Evolutionary conservation across 2,797 vertebrate genomes (phyloP), one percentile per base, ranked within the genome.

Genomic region (Coregonus ussuriensis): DNA sequence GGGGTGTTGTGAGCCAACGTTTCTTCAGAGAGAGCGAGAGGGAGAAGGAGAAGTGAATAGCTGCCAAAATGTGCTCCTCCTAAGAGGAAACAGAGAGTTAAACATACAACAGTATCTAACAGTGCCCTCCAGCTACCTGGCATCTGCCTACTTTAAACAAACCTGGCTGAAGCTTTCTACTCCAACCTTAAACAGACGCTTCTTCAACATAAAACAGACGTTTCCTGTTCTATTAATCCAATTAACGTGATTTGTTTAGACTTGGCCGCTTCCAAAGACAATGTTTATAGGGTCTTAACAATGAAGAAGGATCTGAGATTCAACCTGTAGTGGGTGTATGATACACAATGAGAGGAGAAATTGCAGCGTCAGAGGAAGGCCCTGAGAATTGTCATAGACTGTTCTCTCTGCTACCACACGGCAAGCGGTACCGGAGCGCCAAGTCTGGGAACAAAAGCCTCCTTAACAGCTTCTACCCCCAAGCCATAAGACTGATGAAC

Each of bases 61-160:
- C 63, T 79, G 70, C 76, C 75, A 81, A 74, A 76, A 5, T 6
- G 2, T 11, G 54, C 72, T 25, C 53, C 73, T 25, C 47, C 70
- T 62, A 31, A 78, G 78, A 33, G 53, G 33, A 51, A 75, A 52
- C 79, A 76, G 16, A 76, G 16, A 75, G 69, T 68, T 83, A 80
- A 77, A 86, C 74, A 82, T 77, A 83, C 62, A 82, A 69, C 52
- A 16, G 72, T 0, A 6, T 70, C 72, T 65, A 82, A 75, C 54
- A 54, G 74, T 72, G 37, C 78, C 83, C 80, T 83, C 21, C 6
- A 16, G 86, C 80, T 83, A 82, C 72, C 80, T 86, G 83, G 77
- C 80, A 83, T 80, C 81, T 78, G 73, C 77, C 75, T 77, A 21
- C 70, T 76, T 79, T 76, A 77, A 82, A 85, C 74, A 84, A 81